These are phyloP conservation scores for Myrmophylax atrothorax DNA, from an alignment of 2,113 vertebrate genomes.

Conservation along the genomic window DNA sequence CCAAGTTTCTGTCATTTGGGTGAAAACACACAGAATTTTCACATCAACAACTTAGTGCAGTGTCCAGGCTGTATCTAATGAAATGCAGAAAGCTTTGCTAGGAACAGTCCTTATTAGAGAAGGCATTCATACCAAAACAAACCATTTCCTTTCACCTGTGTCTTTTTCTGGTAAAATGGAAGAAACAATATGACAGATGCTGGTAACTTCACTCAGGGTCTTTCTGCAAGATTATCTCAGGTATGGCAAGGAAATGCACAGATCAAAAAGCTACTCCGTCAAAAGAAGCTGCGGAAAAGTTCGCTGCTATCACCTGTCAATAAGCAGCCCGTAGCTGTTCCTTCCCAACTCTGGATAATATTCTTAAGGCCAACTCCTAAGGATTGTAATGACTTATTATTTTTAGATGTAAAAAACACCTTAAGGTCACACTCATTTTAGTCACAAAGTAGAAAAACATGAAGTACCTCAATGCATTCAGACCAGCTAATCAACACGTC, in stretches of 20 bases:
- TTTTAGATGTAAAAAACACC: conserved; percentile 17
- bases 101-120: neutral
- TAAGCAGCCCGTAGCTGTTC: neutral
- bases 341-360: neutral
- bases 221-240: neutral
- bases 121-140: neutral
- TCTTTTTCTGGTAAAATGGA: neutral
- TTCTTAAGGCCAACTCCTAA: neutral
- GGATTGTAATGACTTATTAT: conserved; percentile 27
- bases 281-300: neutral
- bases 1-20: neutral
- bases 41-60: neutral
- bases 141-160: neutral
- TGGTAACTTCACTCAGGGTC: neutral
- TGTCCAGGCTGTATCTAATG: neutral
- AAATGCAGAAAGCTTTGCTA: neutral
- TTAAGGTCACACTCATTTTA: conserved; percentile 9
- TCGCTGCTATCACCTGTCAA: neutral
- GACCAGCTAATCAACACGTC: conserved; percentile 29
- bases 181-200: neutral
- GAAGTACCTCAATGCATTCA: neutral
- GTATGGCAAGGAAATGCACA: neutral
- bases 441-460: neutral
- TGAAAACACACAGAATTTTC: neutral
- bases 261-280: neutral